Base-by-base conservation (phyloP, 2,113 vertebrate species). In the Strix uralensis region DNA sequence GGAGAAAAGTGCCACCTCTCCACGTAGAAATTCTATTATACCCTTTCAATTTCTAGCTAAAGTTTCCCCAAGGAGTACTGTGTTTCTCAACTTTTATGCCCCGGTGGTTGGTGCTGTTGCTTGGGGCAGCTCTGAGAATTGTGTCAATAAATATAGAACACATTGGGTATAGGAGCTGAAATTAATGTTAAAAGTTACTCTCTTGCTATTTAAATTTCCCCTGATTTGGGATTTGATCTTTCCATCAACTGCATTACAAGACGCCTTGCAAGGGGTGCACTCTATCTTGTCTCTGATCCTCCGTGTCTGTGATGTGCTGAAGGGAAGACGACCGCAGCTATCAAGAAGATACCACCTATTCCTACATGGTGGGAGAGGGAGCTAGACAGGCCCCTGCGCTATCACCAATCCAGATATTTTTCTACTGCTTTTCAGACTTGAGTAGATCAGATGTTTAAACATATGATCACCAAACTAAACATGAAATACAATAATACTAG, bases 261-360 rank as follows among this genome's bases (percentile, higher is more conserved):
- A 30, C 40, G 55, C 13, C 5, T 87, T 30, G 15, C 8, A 70
- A 34, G 16, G 46, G 15, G 2, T 38, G 38, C 5, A 5, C 9
- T 23, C 32, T 58, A 0, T 62, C 9, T 80, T 67, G 69, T 29
- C 23, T 20, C 26, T 44, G 10, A 22, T 51, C 30, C 47, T 75
- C 40, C 20, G 0, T 27, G 38, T 44, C 40, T 70, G 7, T n/a
- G 30, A 5, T 27, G 25, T 4, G 3, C 12, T 54, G 36, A 75
- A 81, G 30, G 16, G 10, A 44, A 49, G 30, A 78, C 54, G 32
- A 27, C 21, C 7, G 3, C 13, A 59, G 3, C 9, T 42, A 11
- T 34, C 47, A 52, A 42, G 36, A 81, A 66, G 40, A 23, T 7
- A 25, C 3, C 30, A 54, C 4, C 11, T 62, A 1, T 62, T 74